Evolutionary conservation across 2,888 invertebrate genomes (phyloP), one percentile per base, ranked within the genome.

Genomic region (Norana najaformis): DNA sequence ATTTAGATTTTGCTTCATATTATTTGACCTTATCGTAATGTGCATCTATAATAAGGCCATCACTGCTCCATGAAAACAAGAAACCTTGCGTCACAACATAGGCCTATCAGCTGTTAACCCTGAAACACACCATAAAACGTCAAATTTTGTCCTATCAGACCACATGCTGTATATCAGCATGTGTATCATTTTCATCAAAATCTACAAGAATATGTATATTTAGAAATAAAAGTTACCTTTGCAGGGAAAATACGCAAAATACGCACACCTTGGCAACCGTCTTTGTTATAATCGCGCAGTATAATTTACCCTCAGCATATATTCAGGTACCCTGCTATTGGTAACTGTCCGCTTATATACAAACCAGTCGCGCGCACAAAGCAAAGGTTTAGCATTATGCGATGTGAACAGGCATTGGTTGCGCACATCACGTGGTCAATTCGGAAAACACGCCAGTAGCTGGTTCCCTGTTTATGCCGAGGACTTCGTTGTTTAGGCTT

Each of bases 71-170:
- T 23, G 16, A 36, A 37, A 85, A 85, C 85, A 85, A 85, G 85
- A 16, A 35, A 36, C 37, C 34, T 23, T 85, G 34, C 85, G 69
- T 69, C 69, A 69, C 69, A 69, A 69, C 69, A 69, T n/a, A 69
- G 69, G 69, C 69, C 69, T 69, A 36, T 85, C 85, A 85, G 85
- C 85, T 85, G 85, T 85, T 85, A 85, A 35, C 85, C 85, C 35
- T 35, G 85, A 85, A 85, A 35, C 16, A 23, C 36, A 37, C 85
- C 16, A n/a, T n/a, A 69, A 85, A 85, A 85, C 36, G 85, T 85
- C 36, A 35, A 8, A 85, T 85, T 85, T 36, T 37, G 37, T 18
- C 37, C 85, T 85, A 85, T 20, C 35, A 36, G 5, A 37, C 35
- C 35, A 35, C 20, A 36, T 5, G 6, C 23, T 85, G 18, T n/a